Evolutionary conservation across 2,113 vertebrate genomes (phyloP).

Genomic region (Emberiza fucata): DNA sequence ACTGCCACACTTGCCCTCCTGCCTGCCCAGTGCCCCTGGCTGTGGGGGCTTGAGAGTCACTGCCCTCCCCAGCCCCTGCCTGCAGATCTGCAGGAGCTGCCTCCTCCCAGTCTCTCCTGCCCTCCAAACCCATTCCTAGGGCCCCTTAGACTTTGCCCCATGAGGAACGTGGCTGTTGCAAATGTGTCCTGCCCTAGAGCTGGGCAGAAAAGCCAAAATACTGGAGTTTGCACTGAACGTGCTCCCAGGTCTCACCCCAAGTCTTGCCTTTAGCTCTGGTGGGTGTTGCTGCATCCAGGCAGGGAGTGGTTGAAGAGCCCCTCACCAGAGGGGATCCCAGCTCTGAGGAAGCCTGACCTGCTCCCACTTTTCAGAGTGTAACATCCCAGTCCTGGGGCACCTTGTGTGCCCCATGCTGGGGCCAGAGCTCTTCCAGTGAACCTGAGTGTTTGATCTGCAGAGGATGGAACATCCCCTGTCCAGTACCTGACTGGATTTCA

Average conservation of each 20-base stretch:
- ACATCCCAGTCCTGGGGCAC: neutral
- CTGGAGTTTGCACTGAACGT: rapidly evolving
- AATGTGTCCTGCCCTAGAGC: neutral
- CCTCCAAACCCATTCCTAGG: neutral
- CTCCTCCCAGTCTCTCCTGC: neutral
- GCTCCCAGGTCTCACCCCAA: no score
- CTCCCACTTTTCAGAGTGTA: neutral
- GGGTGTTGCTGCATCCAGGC: no score
- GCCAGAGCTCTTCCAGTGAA: neutral
- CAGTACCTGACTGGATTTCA: neutral
- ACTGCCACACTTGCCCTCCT: neutral
- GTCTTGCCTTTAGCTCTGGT: neutral
- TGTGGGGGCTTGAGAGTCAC: rapidly evolving
- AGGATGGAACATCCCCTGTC: neutral
- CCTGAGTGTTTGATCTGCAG: rapidly evolving
- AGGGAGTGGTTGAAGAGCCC: neutral
- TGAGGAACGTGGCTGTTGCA: neutral
- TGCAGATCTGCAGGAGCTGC: neutral
- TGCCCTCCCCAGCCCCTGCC: neutral
- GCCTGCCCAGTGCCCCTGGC: neutral
- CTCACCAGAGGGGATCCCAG: neutral
- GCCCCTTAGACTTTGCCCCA: constrained; percentile 36
- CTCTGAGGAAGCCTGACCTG: neutral
- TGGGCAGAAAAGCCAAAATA: neutral
- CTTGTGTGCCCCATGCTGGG: neutral